phyloP scores from a whole-genome alignment of 2,113 vertebrate species.

The Nanorana parkeri region DNA sequence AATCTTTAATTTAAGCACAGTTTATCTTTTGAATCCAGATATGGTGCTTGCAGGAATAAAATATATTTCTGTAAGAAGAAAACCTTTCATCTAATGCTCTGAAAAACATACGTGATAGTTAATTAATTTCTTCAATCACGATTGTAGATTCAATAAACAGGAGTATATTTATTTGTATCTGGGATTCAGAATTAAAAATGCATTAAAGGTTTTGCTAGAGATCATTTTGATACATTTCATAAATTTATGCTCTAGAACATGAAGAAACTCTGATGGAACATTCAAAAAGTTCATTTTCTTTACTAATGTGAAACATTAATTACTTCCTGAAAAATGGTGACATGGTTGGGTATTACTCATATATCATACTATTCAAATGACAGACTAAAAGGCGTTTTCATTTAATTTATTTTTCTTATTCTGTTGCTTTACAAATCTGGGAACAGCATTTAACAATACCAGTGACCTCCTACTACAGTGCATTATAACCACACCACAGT shows the following conservation, averaged over 20 bases:
- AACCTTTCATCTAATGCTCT: slow-evolving; percentile 42
- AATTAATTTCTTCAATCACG: slow-evolving; percentile 58
- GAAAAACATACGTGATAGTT: slow-evolving; percentile 59
- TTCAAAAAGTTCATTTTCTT: slow-evolving; percentile 51
- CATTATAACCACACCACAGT: too few relatives aligned
- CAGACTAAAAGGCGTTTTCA: slow-evolving; percentile 25
- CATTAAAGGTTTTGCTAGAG: slow-evolving; percentile 43
- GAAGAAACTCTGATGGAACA: slow-evolving; percentile 33
- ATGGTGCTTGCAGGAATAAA: slow-evolving; percentile 58
- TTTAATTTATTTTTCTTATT: slow-evolving; percentile 20
- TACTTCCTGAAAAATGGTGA: slow-evolving; percentile 34
- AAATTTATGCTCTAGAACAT: slow-evolving; percentile 36
- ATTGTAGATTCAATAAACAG: slow-evolving; percentile 23
- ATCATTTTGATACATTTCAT: slow-evolving; percentile 42
- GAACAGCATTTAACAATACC: background rate
- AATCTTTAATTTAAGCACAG: slow-evolving; percentile 57
- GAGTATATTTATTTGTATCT: slow-evolving; percentile 47
- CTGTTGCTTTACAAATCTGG: slow-evolving; percentile 8
- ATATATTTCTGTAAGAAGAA: slow-evolving; percentile 55
- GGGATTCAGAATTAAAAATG: slow-evolving; percentile 56
- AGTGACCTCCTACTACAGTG: too few relatives aligned
- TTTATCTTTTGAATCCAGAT: slow-evolving; percentile 59
- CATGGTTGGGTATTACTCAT: slow-evolving; percentile 46
- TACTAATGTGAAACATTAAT: slow-evolving; percentile 54
- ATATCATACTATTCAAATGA: slow-evolving; percentile 39